Evolutionary conservation across 2,888 invertebrate genomes (phyloP), one percentile per base, ranked within the genome.

Genomic region (Epirrhoe alternata): DNA sequence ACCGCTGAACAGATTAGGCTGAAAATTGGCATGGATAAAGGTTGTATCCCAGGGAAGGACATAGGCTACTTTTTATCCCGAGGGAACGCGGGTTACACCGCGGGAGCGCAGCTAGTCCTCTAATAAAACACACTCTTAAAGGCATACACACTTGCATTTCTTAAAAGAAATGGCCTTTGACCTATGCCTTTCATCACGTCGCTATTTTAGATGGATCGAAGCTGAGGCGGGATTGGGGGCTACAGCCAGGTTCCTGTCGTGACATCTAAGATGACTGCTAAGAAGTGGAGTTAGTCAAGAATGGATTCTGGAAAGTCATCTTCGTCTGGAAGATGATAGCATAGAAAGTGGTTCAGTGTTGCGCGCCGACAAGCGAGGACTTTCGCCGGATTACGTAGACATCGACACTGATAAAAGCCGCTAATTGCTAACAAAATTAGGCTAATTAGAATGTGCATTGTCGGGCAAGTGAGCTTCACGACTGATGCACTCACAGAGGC

Each of bases 401-500:
- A 38, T 47, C 47, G 47, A 47, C 47, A 47, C 47, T 47, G 35
- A 30, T 49, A 35, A 30, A 54, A 49, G 35, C 49, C 38, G 10
- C 52, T 66, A 66, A 69, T 70, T 68, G 64, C 57, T 67, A 69
- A 70, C 53, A 61, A 68, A 66, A 70, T 68, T 64, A 68, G 69
- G 64, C 45, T 69, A 68, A 70, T 73, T 72, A 77, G 69, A 73
- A 74, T 66, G 69, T 69, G 71, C 59, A 69, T 71, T 73, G 58
- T 61, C 52, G 16, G 16, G 58, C 45, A 49, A 53, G 51, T 35
- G 66, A 73, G 69, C 69, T 68, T 51, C 31, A 31, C 56, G 42
- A 17, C 14, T 51, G 68, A 69, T 74, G 73, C 74, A 74, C 61
- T 63, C n/a, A n/a, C n/a, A 66, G 79, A 59, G 82, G 80, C 81